phyloP scores from a whole-genome alignment of 2,797 vertebrate genomes.

The Enteromius argenteus region DNA sequence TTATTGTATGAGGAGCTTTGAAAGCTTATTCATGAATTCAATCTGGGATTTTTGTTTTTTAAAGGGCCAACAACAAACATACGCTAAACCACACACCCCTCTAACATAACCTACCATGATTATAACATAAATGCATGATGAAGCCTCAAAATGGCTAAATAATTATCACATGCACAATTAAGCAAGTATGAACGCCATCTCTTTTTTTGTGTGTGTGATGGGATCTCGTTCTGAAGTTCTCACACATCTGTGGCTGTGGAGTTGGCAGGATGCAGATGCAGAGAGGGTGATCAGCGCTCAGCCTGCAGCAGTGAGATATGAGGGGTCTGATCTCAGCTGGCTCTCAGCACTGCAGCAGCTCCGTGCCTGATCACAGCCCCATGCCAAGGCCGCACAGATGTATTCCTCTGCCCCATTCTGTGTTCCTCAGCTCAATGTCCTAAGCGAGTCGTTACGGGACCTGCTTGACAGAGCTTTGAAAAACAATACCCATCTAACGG shows the following conservation, averaged over 20 bases:
- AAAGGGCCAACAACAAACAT: not conserved
- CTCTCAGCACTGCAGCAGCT: conserved; percentile 21
- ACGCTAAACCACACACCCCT: not conserved
- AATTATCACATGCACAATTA: conserved; percentile 7
- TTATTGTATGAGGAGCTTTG: not conserved
- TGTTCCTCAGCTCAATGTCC: conserved; percentile 19
- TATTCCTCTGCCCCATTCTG: conserved; percentile 28
- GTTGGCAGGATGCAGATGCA: conserved; percentile 29
- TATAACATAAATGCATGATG: not conserved
- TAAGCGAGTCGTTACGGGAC: not conserved
- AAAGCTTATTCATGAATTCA: conserved; percentile 2
- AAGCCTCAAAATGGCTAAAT: not conserved
- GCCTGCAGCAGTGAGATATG: conserved; percentile 48
- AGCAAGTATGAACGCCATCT: not conserved
- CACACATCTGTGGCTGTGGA: conserved; percentile 33
- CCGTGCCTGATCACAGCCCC: conserved; percentile 17
- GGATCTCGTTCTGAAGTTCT: conserved; percentile 29
- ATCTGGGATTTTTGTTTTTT: not conserved
- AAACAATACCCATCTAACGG: conserved; percentile 11
- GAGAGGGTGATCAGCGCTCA: conserved; percentile 27
- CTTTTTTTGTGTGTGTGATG: conserved; percentile 2
- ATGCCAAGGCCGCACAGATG: conserved; percentile 33
- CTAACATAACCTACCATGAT: not conserved
- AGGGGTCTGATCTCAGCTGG: conserved; percentile 48
- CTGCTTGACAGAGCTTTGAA: conserved; percentile 32